Conservation (phyloP, 92 coral and sea anemone genomes). For the Montipora capitata region DNA sequence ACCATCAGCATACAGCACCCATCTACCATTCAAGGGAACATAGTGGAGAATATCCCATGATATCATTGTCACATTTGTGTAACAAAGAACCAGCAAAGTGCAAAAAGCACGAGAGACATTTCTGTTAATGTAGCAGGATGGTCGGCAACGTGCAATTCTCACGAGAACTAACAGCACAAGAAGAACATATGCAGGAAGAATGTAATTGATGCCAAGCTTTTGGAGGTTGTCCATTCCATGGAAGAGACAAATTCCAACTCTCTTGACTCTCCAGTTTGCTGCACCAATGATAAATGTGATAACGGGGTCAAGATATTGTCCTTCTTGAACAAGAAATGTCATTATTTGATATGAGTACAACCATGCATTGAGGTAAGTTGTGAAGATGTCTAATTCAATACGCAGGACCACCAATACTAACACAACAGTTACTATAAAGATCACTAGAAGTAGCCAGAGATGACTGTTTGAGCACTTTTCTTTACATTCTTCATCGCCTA, state of each 20-base stretch:
- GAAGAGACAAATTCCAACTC: slow-evolving; percentile 74
- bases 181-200: slow-evolving; percentile 83
- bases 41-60: slow-evolving; percentile 82
- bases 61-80: slow-evolving; percentile 83
- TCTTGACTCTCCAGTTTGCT: slow-evolving; percentile 78
- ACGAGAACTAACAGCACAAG: slow-evolving; percentile 72
- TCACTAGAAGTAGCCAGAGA: slow-evolving; percentile 79
- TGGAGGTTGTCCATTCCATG: slow-evolving; percentile 81
- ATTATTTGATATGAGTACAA: slow-evolving; percentile 91
- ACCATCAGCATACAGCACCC: slow-evolving; percentile 88
- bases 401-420: slow-evolving; percentile 80
- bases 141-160: slow-evolving; percentile 77
- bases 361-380: slow-evolving; percentile 92
- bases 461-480: slow-evolving; percentile 45
- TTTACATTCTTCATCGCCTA: slow-evolving; percentile 80
- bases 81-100: slow-evolving; percentile 84
- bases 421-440: slow-evolving; percentile 59
- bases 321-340: slow-evolving; percentile 72
- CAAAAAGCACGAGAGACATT: slow-evolving; percentile 84
- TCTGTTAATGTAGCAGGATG: slow-evolving; percentile 87
- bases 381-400: slow-evolving; percentile 85
- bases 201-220: slow-evolving; percentile 81
- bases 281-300: slow-evolving; percentile 80
- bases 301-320: slow-evolving; percentile 75
- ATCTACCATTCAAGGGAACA: slow-evolving; percentile 72